These are phyloP conservation scores for Potamarius usumacintae DNA, from an alignment of 2,113 vertebrate species.

Conservation along the genomic window DNA sequence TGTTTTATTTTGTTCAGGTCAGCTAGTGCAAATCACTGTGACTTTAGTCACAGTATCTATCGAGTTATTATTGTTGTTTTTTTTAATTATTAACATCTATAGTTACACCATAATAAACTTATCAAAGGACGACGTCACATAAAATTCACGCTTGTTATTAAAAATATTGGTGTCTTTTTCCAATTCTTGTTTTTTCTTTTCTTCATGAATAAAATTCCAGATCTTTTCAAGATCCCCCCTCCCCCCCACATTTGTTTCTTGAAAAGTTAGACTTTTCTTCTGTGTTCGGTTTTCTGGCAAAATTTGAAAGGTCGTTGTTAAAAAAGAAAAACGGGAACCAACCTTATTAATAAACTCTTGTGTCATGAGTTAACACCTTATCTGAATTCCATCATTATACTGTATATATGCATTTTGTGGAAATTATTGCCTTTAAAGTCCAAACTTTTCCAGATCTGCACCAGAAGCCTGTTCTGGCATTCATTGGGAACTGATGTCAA, in stretches of 20 bases:
- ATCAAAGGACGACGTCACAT: not conserved
- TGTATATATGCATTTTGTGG: too few species aligned
- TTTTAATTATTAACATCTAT: not conserved
- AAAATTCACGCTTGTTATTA: not conserved
- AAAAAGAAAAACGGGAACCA: not conserved
- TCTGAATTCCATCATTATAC: not conserved
- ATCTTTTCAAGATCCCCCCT: not conserved
- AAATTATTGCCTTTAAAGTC: not conserved
- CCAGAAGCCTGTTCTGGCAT: not conserved
- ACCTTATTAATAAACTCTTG: not conserved
- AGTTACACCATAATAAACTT: not conserved
- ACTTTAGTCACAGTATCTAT: not conserved
- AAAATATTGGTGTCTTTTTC: not conserved
- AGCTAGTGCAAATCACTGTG: too few species aligned
- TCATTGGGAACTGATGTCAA: not conserved
- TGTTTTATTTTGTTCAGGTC: too few species aligned
- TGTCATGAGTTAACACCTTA: not conserved
- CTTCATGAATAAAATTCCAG: not conserved
- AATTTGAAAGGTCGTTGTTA: too few species aligned
- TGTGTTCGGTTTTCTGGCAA: not conserved
- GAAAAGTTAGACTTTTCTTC: not conserved
- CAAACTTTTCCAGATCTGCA: not conserved
- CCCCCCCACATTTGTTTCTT: not conserved
- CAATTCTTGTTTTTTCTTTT: not conserved
- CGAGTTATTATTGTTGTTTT: not conserved